phyloP scores from a whole-genome alignment of 2,113 vertebrate species.

The Mesembrinibis cayennensis region DNA sequence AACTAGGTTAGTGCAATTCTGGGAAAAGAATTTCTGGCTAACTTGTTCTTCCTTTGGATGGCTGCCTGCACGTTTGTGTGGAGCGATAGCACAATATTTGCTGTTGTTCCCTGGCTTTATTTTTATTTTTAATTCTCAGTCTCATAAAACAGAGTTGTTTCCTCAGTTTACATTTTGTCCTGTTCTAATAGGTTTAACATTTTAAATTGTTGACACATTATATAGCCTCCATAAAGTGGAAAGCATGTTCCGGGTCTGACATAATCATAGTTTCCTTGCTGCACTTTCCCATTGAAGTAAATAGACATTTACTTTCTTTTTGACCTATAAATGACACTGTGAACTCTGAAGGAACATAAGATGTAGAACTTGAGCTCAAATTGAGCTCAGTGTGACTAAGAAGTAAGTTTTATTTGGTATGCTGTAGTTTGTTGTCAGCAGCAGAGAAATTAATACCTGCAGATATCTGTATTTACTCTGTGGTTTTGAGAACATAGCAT shows the following conservation, averaged over 20 bases:
- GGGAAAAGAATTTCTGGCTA: background rate
- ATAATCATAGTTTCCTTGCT: background rate
- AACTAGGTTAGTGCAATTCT: background rate
- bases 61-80: background rate
- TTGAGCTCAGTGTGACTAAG: background rate
- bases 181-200: background rate
- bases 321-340: background rate
- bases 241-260: background rate
- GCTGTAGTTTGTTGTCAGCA: background rate
- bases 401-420: background rate
- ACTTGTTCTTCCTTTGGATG: background rate
- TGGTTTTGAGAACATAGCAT: background rate
- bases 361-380: background rate
- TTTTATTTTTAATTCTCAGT: conserved; percentile 8
- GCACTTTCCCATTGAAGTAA: background rate
- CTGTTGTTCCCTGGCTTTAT: background rate
- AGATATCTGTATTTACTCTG: background rate
- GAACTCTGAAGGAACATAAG: background rate
- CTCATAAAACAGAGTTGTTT: background rate
- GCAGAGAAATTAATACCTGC: background rate
- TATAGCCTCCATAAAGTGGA: background rate
- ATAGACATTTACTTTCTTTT: background rate
- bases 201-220: background rate
- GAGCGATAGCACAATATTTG: background rate
- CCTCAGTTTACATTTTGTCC: background rate